These are phyloP conservation scores for Perdix hodgsoniae DNA, from an alignment of 2,797 vertebrate species.

Conservation along the genomic window DNA sequence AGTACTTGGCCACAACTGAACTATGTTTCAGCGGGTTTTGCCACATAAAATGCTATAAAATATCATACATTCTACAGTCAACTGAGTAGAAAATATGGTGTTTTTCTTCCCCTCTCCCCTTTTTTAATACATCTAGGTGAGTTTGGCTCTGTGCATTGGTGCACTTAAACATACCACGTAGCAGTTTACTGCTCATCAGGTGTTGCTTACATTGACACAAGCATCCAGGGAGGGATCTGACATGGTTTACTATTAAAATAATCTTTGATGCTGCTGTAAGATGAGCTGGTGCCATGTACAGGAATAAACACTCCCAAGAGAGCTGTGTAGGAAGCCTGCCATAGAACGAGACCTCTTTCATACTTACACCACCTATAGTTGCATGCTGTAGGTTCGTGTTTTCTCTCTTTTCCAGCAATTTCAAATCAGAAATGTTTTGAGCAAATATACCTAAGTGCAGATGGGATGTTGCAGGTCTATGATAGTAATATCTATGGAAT, in stretches of 20 bases:
- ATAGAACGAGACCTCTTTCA: neutral
- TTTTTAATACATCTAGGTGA: neutral
- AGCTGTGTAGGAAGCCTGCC: neutral
- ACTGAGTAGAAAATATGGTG: neutral
- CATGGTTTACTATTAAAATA: neutral
- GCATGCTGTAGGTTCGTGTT: neutral
- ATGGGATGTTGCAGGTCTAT: neutral
- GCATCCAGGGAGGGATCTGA: neutral
- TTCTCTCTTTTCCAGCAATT: neutral
- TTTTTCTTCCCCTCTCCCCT: neutral
- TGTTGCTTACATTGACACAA: neutral
- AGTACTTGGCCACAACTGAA: neutral
- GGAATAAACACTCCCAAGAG: neutral
- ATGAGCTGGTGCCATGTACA: neutral
- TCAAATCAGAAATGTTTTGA: neutral
- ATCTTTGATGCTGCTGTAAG: rapidly evolving
- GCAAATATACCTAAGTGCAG: neutral
- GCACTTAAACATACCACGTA: neutral
- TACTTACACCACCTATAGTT: neutral
- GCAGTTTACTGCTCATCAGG: neutral
- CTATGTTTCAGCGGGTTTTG: neutral
- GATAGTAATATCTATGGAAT: neutral
- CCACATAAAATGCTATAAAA: neutral
- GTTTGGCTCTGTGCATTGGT: neutral
- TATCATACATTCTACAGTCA: neutral